These are phyloP conservation scores for Carabus problematicus DNA, from an alignment of 2,888 invertebrate species.

Conservation along the genomic window DNA sequence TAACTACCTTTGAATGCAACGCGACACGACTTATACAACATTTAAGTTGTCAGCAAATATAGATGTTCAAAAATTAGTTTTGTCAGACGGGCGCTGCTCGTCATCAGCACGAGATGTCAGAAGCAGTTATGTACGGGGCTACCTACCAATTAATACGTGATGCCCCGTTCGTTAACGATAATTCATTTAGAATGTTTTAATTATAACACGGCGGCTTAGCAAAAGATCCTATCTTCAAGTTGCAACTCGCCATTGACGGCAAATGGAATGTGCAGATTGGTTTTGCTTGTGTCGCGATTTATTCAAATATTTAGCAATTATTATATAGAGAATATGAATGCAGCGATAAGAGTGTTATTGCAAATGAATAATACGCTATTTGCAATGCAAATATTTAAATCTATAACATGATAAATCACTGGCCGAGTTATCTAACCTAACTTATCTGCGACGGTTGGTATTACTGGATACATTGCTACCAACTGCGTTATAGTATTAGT, in stretches of 20 bases:
- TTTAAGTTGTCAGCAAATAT: slow-evolving; percentile 13
- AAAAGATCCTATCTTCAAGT: slow-evolving; percentile 30
- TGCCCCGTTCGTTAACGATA: background rate
- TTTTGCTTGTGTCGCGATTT: background rate
- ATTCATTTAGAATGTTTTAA: slow-evolving; percentile 30
- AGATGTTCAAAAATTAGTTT: slow-evolving; percentile 10
- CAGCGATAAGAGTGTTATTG: no score
- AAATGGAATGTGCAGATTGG: slow-evolving; percentile 12
- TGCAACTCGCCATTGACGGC: slow-evolving; percentile 29
- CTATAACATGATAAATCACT: no score
- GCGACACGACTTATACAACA: slow-evolving; percentile 4
- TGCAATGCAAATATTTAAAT: no score
- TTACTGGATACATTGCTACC: no score
- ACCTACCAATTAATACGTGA: slow-evolving; percentile 1
- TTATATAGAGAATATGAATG: no score
- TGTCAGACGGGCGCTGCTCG: background rate
- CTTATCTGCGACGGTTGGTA: no score
- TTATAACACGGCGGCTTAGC: slow-evolving; percentile 16
- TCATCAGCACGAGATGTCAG: background rate
- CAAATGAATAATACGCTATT: no score
- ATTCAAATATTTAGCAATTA: no score
- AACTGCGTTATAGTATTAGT: no score
- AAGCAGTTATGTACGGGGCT: background rate
- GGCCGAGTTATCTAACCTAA: no score
- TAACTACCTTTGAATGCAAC: background rate